Percentiles rank a stretch among this genome's conserved stretches.
Evolutionary conservation across 2,797 vertebrate genomes (phyloP).

Genomic region (Streptopelia turtur): DNA sequence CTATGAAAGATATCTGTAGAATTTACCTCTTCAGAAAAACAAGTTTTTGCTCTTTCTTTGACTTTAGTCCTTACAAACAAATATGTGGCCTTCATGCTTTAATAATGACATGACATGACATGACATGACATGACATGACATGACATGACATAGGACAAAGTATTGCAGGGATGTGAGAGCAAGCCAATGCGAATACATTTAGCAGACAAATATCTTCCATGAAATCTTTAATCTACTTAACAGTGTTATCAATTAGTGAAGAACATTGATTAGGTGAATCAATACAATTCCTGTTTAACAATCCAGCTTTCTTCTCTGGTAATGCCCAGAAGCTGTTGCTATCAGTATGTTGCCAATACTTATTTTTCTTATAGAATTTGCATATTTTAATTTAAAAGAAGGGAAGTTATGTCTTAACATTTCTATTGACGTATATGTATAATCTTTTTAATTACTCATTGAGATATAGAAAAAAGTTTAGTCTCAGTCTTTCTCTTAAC

Average conservation of each 20-base stretch:
- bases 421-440: background rate
- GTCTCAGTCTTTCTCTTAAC: background rate
- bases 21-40: background rate
- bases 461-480: background rate
- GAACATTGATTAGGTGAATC: conserved; percentile 27
- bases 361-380: background rate
- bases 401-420: background rate
- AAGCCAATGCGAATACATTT: conserved; percentile 11
- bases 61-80: background rate
- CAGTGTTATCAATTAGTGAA: conserved; percentile 31
- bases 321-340: background rate
- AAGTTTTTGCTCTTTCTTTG: background rate
- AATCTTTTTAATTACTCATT: conserved; percentile 15
- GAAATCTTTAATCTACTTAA: conserved; percentile 9
- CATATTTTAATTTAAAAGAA: background rate
- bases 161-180: background rate
- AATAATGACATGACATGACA: background rate
- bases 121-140: background rate
- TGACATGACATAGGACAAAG: background rate
- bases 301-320: background rate
- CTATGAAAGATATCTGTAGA: background rate
- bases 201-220: background rate
- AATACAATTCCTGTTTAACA: conserved; percentile 15
- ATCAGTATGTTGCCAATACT: background rate
- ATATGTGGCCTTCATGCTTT: background rate